Evolutionary conservation across 2,113 vertebrate species (phyloP).

Genomic region (Cyprinodon variegatus): DNA sequence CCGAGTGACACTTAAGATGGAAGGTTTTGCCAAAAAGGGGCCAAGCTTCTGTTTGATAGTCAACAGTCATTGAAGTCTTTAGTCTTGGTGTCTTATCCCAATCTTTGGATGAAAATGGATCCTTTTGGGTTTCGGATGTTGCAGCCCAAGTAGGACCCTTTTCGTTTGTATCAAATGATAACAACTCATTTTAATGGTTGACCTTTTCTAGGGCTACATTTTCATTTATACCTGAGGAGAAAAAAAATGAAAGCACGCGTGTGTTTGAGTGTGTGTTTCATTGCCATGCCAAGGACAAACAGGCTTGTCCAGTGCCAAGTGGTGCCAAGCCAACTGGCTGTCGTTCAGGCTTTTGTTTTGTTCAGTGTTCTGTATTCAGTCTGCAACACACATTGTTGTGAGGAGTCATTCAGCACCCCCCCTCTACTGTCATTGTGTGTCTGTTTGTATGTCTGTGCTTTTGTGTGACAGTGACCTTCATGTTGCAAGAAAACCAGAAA

Average conservation of each 20-base stretch:
- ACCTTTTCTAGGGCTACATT: slow-evolving; percentile 12
- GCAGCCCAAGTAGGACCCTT: slow-evolving; percentile 10
- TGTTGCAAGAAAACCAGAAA: slow-evolving; percentile 44
- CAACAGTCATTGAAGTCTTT: slow-evolving; percentile 22
- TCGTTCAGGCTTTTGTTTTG: slow-evolving; percentile 69
- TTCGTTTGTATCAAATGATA: slow-evolving; percentile 37
- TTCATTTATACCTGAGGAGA: slow-evolving; percentile 50
- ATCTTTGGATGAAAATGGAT: slow-evolving; percentile 33
- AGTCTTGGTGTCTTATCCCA: slow-evolving; percentile 22
- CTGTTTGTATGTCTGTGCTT: slow-evolving; percentile 40
- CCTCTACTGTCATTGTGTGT: slow-evolving; percentile 19
- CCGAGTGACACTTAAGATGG: background rate
- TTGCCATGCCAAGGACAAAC: slow-evolving; percentile 72
- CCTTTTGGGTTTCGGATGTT: slow-evolving; percentile 32
- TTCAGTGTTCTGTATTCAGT: slow-evolving; percentile 65
- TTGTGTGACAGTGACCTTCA: slow-evolving; percentile 56
- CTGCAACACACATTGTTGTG: slow-evolving; percentile 68
- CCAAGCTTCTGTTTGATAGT: background rate
- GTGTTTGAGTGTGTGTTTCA: slow-evolving; percentile 42
- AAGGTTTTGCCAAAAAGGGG: slow-evolving; percentile 10
- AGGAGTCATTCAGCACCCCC: slow-evolving; percentile 59
- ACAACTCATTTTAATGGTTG: slow-evolving; percentile 24
- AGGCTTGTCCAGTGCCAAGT: slow-evolving; percentile 68
- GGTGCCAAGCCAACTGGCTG: slow-evolving; percentile 75
- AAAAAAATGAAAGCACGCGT: slow-evolving; percentile 9